Evolutionary conservation across 2,797 vertebrate species (phyloP), one percentile per base, ranked within the genome.

Genomic region (Xenentodon cancila): DNA sequence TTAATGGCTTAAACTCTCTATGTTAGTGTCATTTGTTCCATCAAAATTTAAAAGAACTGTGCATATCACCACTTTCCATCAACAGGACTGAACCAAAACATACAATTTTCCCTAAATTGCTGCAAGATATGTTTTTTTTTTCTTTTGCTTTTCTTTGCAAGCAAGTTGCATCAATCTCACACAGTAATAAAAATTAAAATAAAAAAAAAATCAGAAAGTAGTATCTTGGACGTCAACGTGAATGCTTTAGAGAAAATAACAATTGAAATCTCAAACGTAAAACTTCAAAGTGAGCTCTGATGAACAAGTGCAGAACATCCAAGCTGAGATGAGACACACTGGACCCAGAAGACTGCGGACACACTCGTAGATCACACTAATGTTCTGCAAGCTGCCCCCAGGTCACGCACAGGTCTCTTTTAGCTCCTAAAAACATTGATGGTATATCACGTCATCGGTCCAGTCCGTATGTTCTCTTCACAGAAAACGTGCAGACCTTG

Each of bases 351-450:
- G 21, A 40, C 6, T 40, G 9, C 1, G 56, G 17, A 74, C 42
- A 64, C 45, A 12, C 21, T 25, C 21, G 55, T 22, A 50, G 53
- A 51, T 82, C 32, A 52, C 22, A 51, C n/a, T 59, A 47, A 69
- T 52, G 55, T 22, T 64, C 50, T 25, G 15, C 50, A 71, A 75
- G 71, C 20, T 51, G 63, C 49, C 32, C 21, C 45, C 43, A 63
- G 60, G 27, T 56, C 53, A 52, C 44, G 54, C n/a, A 64, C n/a
- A 55, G 16, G 17, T 64, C 43, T 49, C 25, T 76, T 64, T 59
- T 22, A 44, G 51, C 53, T 66, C 32, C 62, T 70, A 75, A 75
- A 67, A 8, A 50, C 13, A 77, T 70, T 0, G 20, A 73, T 67
- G 18, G 25, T 9, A 51, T 68, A 50, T 37, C 58, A 19, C 47